Evolutionary conservation across 2,888 invertebrate species (phyloP).

Genomic region (Yponomeuta cagnagella): DNA sequence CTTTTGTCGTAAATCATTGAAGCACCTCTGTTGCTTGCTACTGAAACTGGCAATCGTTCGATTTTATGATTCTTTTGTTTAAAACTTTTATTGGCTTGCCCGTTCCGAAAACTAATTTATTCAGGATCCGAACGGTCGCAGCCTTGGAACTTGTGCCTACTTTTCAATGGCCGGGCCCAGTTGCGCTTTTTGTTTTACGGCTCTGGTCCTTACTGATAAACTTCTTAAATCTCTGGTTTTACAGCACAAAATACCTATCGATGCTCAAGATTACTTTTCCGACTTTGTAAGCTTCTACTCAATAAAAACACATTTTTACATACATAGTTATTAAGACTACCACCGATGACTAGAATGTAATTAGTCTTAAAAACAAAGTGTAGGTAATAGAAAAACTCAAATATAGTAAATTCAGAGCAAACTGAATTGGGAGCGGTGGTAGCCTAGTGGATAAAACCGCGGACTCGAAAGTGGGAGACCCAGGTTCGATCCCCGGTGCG

Average conservation of each 20-base stretch:
- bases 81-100: conserved; percentile 71
- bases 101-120: conserved; percentile 72
- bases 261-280: too few species aligned
- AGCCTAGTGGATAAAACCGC: too few species aligned
- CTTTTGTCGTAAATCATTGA: conserved; percentile 64
- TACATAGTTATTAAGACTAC: too few species aligned
- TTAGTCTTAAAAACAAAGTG: neutral
- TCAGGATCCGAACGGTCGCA: conserved; percentile 53
- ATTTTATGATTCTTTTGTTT: conserved; percentile 75
- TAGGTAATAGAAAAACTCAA: neutral
- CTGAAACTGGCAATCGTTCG: conserved; percentile 55
- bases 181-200: conserved; percentile 49
- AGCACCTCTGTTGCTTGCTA: conserved; percentile 65
- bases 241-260: neutral
- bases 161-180: conserved; percentile 42
- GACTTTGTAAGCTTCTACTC: too few species aligned
- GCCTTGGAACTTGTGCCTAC: conserved; percentile 56
- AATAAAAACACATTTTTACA: too few species aligned
- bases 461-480: too few species aligned
- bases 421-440: neutral
- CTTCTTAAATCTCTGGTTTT: conserved; percentile 1
- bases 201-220: conserved; percentile 35
- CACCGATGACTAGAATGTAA: neutral
- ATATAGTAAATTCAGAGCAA: neutral
- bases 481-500: too few species aligned